A percentile compares a stretch with the other conserved stretches of the same genome.
These are phyloP conservation scores for Anser cygnoides DNA, from an alignment of 2,113 vertebrate genomes.

Conservation along the genomic window DNA sequence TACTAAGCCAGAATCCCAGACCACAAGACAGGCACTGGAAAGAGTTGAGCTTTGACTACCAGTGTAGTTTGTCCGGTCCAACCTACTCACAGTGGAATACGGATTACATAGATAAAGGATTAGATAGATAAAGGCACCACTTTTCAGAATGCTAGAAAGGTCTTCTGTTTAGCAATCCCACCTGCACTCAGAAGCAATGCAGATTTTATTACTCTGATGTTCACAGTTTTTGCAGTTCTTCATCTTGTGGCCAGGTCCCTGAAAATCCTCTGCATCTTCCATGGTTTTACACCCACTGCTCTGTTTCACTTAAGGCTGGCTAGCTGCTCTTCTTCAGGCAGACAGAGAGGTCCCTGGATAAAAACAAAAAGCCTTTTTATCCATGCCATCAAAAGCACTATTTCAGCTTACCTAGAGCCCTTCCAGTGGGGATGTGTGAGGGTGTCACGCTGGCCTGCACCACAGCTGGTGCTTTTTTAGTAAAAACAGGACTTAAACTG, in stretches of 20 bases:
- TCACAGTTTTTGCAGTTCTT: neutral
- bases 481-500: neutral
- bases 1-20: neutral
- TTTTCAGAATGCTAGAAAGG: neutral
- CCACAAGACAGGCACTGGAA: neutral
- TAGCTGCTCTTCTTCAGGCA: neutral
- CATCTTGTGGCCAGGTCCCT: neutral
- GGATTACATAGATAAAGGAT: neutral
- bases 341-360: constrained; percentile 34
- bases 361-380: neutral
- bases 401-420: neutral
- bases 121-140: neutral
- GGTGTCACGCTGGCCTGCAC: neutral
- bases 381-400: neutral
- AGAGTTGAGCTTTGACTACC: neutral
- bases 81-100: neutral
- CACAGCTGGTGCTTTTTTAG: accelerated
- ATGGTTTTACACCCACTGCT: neutral
- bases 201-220: neutral
- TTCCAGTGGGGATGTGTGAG: too few relatives aligned
- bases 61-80: neutral
- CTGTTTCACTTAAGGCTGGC: neutral
- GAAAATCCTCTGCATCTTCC: neutral
- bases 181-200: neutral
- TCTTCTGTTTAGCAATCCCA: neutral